Evolutionary conservation across 64 coral and sea anemone genomes (phyloP), one percentile per base, ranked within the genome.

Genomic region (Catalaphyllia jardinei): DNA sequence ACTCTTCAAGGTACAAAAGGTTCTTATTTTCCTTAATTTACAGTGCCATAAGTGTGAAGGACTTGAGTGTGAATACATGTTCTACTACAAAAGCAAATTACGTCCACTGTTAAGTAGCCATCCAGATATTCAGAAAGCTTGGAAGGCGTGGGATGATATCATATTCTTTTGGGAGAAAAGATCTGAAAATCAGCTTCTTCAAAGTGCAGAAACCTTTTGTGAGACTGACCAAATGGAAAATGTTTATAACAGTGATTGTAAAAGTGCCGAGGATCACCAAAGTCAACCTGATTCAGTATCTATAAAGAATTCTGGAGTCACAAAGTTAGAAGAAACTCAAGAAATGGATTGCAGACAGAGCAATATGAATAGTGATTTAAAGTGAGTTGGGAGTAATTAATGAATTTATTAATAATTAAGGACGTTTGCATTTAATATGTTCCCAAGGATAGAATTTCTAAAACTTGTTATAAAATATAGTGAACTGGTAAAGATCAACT

Each of bases 91-190:
- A 25, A 79, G 79, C 7, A 16, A 71, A 52, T 74, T 90, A 54
- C 69, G 84, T 84, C 71, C 89, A 29, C 35, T 90, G 19, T 25
- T 79, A 12, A 57, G 38, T 67, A 79, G 51, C 20, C 63, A 90
- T 62, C 89, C 79, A 10, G 79, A 83, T 62, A 90, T 90, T 17
- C 27, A 59, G 24, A 54, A 79, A 46, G 69, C 79, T 16, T 46
- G 71, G 76, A 39, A 90, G 31, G 89, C 79, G n/a, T 90, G 89
- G 89, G 79, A 84, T 63, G 69, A 73, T 29, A 73, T 90, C 22
- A 90, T 79, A 8, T 42, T 55, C 8, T 30, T 91, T 49, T 81
- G 79, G 67, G 69, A 83, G 19, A 62, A 85, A 29, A 8, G 19
- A 52, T 20, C 16, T 29, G 55, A 59, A 51, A 27, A 24, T 28